A percentile compares a stretch with the other conserved stretches of the same genome.
Evolutionary conservation across 2,888 invertebrate species (phyloP).

Genomic region (Mythimna pallens): DNA sequence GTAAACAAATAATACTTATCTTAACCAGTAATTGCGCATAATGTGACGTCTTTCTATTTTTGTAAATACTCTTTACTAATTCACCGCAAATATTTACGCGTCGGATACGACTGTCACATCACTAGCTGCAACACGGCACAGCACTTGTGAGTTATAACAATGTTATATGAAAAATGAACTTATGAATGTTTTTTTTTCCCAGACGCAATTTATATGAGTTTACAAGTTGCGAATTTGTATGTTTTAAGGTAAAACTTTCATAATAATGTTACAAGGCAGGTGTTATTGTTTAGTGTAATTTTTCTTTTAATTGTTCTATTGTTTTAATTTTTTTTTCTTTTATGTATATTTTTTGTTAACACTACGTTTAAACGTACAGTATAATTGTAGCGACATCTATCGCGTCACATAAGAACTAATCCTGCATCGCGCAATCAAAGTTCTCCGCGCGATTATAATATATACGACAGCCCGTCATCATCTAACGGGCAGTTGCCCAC

Average conservation of each 20-base stretch:
- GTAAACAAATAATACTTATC: too few species aligned
- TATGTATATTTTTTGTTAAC: too few species aligned
- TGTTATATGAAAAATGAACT: slow-evolving; percentile 67
- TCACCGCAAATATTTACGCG: slow-evolving; percentile 9
- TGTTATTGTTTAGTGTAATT: slow-evolving; percentile 7
- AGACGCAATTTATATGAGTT: slow-evolving; percentile 57
- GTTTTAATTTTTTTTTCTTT: neutral
- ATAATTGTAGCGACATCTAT: too few species aligned
- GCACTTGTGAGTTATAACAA: slow-evolving; percentile 67
- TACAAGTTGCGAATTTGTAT: slow-evolving; percentile 43
- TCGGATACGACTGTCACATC: slow-evolving; percentile 49
- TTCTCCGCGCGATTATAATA: too few species aligned
- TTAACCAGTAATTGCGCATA: neutral
- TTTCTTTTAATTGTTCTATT: neutral
- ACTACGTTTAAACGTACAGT: too few species aligned
- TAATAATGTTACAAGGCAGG: slow-evolving; percentile 6
- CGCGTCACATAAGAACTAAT: too few species aligned
- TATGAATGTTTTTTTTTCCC: slow-evolving; percentile 59
- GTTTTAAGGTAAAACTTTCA: slow-evolving; percentile 18
- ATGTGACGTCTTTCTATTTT: neutral
- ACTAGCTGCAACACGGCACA: slow-evolving; percentile 58
- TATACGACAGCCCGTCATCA: too few species aligned
- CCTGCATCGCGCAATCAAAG: too few species aligned
- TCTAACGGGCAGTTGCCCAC: too few species aligned
- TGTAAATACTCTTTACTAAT: neutral